A percentile compares a stretch with the other conserved stretches of the same genome.
These are phyloP conservation scores for Rapana venosa DNA, from an alignment of 2,888 invertebrate genomes.

Conservation along the genomic window DNA sequence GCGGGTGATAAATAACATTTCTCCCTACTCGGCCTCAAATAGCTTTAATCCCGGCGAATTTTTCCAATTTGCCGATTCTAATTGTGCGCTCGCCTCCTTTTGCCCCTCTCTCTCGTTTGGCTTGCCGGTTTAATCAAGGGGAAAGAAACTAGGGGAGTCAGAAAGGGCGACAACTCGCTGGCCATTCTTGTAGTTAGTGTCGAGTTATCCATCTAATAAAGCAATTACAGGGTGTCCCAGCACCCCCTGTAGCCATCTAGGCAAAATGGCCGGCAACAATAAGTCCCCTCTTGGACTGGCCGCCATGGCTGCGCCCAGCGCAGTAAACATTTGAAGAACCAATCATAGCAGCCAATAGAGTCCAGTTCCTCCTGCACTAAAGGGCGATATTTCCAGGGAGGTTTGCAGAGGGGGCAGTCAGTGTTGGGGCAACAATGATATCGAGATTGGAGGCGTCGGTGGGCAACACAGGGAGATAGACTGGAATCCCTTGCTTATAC, in stretches of 20 bases:
- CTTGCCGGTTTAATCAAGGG: slow-evolving; percentile 51
- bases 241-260: slow-evolving; percentile 45
- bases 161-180: slow-evolving; percentile 40
- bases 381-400: neutral
- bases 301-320: neutral
- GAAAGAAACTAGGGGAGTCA: slow-evolving; percentile 31
- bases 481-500: neutral
- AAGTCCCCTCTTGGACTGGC: slow-evolving; percentile 42
- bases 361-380: slow-evolving; percentile 11
- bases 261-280: slow-evolving; percentile 48
- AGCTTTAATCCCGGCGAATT: slow-evolving; percentile 54
- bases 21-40: slow-evolving; percentile 51
- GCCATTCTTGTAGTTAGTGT: slow-evolving; percentile 50
- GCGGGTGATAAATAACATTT: slow-evolving; percentile 52
- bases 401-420: neutral
- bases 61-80: slow-evolving; percentile 55
- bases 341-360: slow-evolving; percentile 15
- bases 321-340: slow-evolving; percentile 29
- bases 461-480: slow-evolving; percentile 15
- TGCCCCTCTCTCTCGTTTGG: slow-evolving; percentile 45
- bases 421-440: neutral
- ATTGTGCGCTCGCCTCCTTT: slow-evolving; percentile 49
- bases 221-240: slow-evolving; percentile 57
- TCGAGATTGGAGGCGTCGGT: neutral
- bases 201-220: slow-evolving; percentile 61